These are phyloP conservation scores for Zaprionus capensis DNA, from an alignment of 1,140 invertebrate genomes.

Conservation along the genomic window DNA sequence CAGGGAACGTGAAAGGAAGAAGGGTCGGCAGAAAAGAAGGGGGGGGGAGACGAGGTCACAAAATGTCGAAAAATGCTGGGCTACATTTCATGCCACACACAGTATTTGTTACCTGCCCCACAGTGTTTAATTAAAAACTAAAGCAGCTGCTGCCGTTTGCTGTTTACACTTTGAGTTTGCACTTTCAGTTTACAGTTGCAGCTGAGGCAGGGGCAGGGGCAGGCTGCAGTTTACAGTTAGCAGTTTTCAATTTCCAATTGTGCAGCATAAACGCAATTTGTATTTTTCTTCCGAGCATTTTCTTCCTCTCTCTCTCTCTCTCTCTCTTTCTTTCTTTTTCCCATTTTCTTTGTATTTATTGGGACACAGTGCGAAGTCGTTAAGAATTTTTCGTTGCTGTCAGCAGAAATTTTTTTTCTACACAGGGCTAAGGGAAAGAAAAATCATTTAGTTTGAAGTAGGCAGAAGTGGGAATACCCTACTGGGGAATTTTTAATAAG, in stretches of 20 bases:
- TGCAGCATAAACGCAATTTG: conserved; percentile 56
- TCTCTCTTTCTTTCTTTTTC: background rate
- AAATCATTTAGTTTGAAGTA: background rate
- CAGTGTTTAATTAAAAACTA: conserved; percentile 77
- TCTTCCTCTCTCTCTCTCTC: background rate
- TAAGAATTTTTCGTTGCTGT: conserved; percentile 46
- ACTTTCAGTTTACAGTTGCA: conserved; percentile 9
- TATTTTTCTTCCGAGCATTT: conserved; percentile 28
- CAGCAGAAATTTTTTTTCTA: conserved; percentile 33
- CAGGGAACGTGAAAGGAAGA: background rate
- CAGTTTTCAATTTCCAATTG: conserved; percentile 43
- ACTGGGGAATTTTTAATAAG: conserved; percentile 1
- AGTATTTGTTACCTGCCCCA: conserved; percentile 49
- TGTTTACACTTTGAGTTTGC: conserved; percentile 45
- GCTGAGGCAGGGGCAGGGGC: conserved; percentile 15
- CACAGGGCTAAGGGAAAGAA: background rate
- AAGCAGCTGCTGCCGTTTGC: conserved; percentile 46
- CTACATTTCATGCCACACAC: conserved; percentile 39
- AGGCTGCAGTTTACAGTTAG: conserved; percentile 36
- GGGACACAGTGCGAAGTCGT: conserved; percentile 27
- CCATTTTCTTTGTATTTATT: conserved; percentile 23
- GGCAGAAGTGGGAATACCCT: background rate
- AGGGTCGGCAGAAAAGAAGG: background rate
- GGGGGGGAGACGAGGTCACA: background rate
- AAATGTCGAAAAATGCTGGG: conserved; percentile 18